A percentile compares a stretch with the other conserved stretches of the same genome.
phyloP scores from a whole-genome alignment of 2,888 invertebrate genomes.

The Aphidius colemani region DNA sequence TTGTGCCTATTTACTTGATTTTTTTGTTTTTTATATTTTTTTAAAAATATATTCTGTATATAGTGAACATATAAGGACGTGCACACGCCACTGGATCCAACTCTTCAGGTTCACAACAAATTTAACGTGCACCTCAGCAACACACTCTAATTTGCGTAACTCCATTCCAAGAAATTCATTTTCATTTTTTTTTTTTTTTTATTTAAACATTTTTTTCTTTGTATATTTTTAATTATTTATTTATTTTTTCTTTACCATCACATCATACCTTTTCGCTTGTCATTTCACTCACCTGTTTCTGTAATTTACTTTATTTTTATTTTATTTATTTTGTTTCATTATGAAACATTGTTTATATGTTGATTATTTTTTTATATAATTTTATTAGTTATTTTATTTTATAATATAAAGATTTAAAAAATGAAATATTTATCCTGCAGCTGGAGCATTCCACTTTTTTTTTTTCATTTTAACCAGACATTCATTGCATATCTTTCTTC shows the following conservation, averaged over 20 bases:
- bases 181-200: constrained; percentile 12
- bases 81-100: too few species aligned
- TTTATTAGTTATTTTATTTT: too few species aligned
- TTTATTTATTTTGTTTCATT: constrained; percentile 5
- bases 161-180: constrained; percentile 41
- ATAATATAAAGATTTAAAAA: constrained; percentile 1
- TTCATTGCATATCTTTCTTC: constrained; percentile 6
- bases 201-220: background rate
- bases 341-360: background rate
- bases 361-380: too few species aligned
- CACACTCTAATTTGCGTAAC: constrained; percentile 47
- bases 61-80: too few species aligned
- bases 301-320: constrained; percentile 6
- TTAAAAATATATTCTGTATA: too few species aligned
- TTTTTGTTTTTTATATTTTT: too few species aligned
- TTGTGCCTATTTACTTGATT: too few species aligned
- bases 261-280: constrained; percentile 19
- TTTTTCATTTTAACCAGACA: background rate
- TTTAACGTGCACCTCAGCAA: constrained; percentile 32
- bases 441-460: constrained; percentile 1
- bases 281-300: constrained; percentile 26
- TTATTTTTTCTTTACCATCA: constrained; percentile 2
- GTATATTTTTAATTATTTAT: constrained; percentile 6
- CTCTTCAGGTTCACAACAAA: background rate
- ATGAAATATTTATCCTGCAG: background rate